Evolutionary conservation across 2,797 vertebrate species (phyloP).

Genomic region (Rhinogobio ventralis): DNA sequence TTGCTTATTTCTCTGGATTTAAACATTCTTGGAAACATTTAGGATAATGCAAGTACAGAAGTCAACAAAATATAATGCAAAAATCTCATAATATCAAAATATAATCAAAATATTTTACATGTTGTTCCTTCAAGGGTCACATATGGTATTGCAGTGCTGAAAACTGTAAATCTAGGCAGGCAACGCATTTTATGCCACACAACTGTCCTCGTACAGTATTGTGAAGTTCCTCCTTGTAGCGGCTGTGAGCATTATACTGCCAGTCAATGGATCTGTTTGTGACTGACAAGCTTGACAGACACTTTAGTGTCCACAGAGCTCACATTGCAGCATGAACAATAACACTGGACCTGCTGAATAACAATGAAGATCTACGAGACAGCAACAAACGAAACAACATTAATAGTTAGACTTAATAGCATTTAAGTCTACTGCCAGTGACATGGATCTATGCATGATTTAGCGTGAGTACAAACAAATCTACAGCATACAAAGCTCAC

Average conservation of each 20-base stretch:
- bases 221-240: constrained; percentile 25
- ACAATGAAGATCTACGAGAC: constrained; percentile 8
- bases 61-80: too few species aligned
- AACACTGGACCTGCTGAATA: constrained; percentile 22
- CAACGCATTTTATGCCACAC: background rate
- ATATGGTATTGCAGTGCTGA: background rate
- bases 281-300: constrained; percentile 44
- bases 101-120: too few species aligned
- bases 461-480: too few species aligned
- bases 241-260: constrained; percentile 44
- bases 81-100: too few species aligned
- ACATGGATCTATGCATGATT: background rate
- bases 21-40: too few species aligned
- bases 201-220: background rate
- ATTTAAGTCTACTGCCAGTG: background rate
- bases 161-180: background rate
- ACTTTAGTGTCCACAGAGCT: constrained; percentile 21
- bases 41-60: too few species aligned
- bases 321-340: constrained; percentile 6
- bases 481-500: too few species aligned
- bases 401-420: background rate
- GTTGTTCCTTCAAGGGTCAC: too few species aligned
- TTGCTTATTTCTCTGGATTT: too few species aligned
- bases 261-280: constrained; percentile 50
- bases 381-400: background rate